phyloP scores from a whole-genome alignment of 2,888 invertebrate genomes.

The Drosophila mulleri region DNA sequence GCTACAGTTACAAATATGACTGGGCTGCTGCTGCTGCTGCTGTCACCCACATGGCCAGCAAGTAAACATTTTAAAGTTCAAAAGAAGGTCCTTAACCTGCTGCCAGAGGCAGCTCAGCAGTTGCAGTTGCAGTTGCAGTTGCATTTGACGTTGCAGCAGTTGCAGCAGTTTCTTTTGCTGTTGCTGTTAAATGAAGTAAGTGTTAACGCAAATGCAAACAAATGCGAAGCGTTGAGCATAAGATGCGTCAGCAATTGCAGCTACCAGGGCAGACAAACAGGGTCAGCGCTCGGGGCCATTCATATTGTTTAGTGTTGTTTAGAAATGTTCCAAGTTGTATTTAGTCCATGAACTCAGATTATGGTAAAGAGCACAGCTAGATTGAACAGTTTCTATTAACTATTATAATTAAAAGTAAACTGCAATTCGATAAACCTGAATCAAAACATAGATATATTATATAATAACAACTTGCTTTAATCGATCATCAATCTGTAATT shows the following conservation, averaged over 20 bases:
- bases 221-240: constrained; percentile 44
- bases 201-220: constrained; percentile 75
- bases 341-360: neutral
- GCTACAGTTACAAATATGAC: constrained; percentile 42
- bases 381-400: neutral
- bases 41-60: constrained; percentile 62
- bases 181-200: constrained; percentile 71
- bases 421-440: neutral
- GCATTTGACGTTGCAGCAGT: constrained; percentile 26
- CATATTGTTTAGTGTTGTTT: constrained; percentile 1
- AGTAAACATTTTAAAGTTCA: constrained; percentile 75
- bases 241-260: constrained; percentile 32
- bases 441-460: neutral
- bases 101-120: constrained; percentile 58
- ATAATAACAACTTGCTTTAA: neutral
- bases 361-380: neutral
- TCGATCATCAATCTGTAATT: neutral
- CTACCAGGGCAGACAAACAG: constrained; percentile 39
- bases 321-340: neutral
- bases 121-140: constrained; percentile 47
- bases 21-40: constrained; percentile 20
- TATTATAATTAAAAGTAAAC: neutral
- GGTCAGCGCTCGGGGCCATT: constrained; percentile 60
- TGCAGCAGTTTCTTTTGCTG: constrained; percentile 24
- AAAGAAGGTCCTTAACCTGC: constrained; percentile 78